Percentiles rank a stretch among this genome's conserved stretches.
phyloP scores from a whole-genome alignment of 2,888 invertebrate species.

The Cephus pulcher region DNA sequence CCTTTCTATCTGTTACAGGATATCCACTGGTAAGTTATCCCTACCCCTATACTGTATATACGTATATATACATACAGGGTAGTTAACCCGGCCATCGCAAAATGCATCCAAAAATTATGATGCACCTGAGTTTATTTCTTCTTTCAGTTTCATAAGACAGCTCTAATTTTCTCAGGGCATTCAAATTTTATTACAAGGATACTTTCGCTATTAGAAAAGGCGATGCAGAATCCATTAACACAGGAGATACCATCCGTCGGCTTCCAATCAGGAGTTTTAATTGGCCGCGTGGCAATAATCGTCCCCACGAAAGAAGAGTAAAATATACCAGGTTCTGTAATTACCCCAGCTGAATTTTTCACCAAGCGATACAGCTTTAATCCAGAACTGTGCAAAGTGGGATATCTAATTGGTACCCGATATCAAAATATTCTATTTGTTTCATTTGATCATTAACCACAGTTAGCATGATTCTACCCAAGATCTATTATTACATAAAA shows the following conservation, averaged over 20 bases:
- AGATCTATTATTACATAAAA: background rate
- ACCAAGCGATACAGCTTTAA: background rate
- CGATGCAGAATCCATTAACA: background rate
- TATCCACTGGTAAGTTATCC: background rate
- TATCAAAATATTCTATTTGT: background rate
- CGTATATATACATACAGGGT: background rate
- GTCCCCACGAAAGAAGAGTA: background rate
- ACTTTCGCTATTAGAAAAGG: constrained; percentile 4
- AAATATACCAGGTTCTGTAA: background rate
- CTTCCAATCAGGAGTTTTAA: background rate
- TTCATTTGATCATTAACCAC: background rate
- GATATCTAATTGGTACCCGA: background rate
- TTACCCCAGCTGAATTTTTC: background rate
- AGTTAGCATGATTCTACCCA: background rate
- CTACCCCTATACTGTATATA: background rate
- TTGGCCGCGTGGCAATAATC: background rate
- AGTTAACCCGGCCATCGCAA: background rate
- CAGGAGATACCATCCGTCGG: background rate
- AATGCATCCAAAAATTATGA: background rate
- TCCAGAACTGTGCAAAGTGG: background rate
- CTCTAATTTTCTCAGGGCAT: background rate
- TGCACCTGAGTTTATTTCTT: background rate
- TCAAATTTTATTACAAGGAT: background rate
- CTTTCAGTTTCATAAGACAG: background rate
- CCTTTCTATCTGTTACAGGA: background rate